Evolutionary conservation across 2,888 invertebrate species (phyloP).

Genomic region (Herminia tarsipennalis): DNA sequence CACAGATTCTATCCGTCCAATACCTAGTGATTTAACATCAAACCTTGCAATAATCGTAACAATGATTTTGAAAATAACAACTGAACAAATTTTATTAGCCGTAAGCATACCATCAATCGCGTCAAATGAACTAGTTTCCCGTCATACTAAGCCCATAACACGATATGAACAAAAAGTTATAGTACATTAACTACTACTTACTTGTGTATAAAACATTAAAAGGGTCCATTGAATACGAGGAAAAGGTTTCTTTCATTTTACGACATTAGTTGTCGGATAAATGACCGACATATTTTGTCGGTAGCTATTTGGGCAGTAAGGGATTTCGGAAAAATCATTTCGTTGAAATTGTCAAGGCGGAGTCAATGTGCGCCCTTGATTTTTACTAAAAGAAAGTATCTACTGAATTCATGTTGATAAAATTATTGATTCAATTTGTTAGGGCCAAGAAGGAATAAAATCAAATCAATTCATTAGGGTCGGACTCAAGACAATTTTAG

Average conservation of each 20-base stretch:
- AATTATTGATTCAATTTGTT: too few species aligned
- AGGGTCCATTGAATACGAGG: constrained; percentile 34
- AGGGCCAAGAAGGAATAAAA: too few species aligned
- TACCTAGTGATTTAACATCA: too few species aligned
- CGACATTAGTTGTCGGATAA: constrained; percentile 47
- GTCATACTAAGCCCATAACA: constrained; percentile 26
- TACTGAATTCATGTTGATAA: too few species aligned
- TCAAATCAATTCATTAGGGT: too few species aligned
- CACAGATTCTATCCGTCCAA: too few species aligned
- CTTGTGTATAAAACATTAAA: constrained; percentile 43
- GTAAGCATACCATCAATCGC: constrained; percentile 16
- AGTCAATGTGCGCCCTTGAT: not conserved
- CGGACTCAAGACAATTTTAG: too few species aligned
- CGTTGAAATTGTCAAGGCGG: not conserved
- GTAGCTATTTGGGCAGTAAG: constrained; percentile 24
- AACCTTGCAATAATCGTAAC: not conserved
- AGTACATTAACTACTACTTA: constrained; percentile 39
- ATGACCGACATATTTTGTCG: constrained; percentile 42
- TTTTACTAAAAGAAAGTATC: too few species aligned
- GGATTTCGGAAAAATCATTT: constrained; percentile 15
- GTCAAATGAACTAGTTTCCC: constrained; percentile 16
- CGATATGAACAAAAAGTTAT: constrained; percentile 34
- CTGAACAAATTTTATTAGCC: constrained; percentile 11
- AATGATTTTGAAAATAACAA: not conserved
- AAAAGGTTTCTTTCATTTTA: constrained; percentile 55